Evolutionary conservation across 37 sponge, comb jelly and placozoan genomes (phyloP), one percentile per base, ranked within the genome.

Genomic region (Oopsacas minuta): DNA sequence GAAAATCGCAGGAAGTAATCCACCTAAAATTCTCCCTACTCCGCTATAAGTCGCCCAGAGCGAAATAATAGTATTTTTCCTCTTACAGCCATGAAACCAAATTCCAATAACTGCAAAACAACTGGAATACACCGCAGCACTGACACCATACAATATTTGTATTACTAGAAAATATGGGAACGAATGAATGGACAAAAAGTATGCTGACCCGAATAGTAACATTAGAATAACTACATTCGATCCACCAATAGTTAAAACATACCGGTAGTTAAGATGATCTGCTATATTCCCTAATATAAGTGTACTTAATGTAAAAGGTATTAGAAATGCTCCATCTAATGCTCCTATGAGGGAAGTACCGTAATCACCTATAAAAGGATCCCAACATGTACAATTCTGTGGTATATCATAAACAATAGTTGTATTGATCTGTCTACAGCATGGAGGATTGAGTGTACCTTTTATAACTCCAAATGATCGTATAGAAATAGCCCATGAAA

Each of bases 161-260:
- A 61, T 12, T 10, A 61, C 75, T 20, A 61, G 30, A n/a, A 61
- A 61, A 61, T 61, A 61, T 3, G 75, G 28, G 75, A 61, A 61
- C 7, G 30, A 25, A 61, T 61, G 75, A 12, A 61, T 61, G 30
- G 22, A 32, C 5, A 61, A 12, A 61, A 61, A 61, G 30, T 61
- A 61, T 10, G 28, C 75, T 3, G 28, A 12, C 7, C 75, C 75
- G 22, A 61, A 61, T 32, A 61, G 75, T 3, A 3, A 32, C 30
- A 61, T 32, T 25, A 61, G 22, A n/a, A 61, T 25, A 25, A n/a
- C 28, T n/a, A 61, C 75, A 32, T 5, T 3, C 7, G 28, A 7
- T n/a, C 75, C 75, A 61, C 75, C 75, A n/a, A 61, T 12, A n/a
- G 75, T 61, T n/a, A 61, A 34, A n/a, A 61, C 30, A n/a, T 61